These are phyloP conservation scores for Drosophila pruinosa DNA, from an alignment of 1,140 invertebrate genomes.

Conservation along the genomic window DNA sequence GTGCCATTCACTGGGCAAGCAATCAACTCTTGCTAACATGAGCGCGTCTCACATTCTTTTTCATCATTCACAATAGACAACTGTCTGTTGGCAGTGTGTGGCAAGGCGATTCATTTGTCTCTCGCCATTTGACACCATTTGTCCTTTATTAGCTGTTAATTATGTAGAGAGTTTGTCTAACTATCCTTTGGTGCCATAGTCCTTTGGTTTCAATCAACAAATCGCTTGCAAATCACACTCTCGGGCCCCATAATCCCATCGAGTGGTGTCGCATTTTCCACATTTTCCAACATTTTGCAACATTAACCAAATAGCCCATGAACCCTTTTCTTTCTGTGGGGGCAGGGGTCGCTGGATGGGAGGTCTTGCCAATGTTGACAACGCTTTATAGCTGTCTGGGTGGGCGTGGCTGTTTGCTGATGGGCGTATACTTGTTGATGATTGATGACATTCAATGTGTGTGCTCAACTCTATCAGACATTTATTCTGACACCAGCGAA, in stretches of 20 bases:
- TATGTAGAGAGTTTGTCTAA: slow-evolving; percentile 14
- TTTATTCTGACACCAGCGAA: background rate
- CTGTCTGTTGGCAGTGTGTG: slow-evolving; percentile 8
- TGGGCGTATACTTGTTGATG: slow-evolving; percentile 68
- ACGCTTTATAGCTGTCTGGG: slow-evolving; percentile 24
- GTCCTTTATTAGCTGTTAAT: background rate
- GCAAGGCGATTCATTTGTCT: slow-evolving; percentile 40
- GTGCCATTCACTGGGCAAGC: slow-evolving; percentile 1
- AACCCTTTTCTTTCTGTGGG: slow-evolving; percentile 40
- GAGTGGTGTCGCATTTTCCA: slow-evolving; percentile 9
- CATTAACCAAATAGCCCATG: slow-evolving; percentile 28
- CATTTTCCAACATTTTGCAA: slow-evolving; percentile 11
- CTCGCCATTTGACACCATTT: slow-evolving; percentile 29
- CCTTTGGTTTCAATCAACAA: slow-evolving; percentile 33
- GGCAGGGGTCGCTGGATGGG: background rate
- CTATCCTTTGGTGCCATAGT: slow-evolving; percentile 11
- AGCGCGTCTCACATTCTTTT: slow-evolving; percentile 22
- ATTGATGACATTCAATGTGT: slow-evolving; percentile 55
- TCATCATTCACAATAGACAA: slow-evolving; percentile 11
- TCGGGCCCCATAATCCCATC: slow-evolving; percentile 44
- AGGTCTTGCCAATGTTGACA: slow-evolving; percentile 28
- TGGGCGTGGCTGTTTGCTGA: slow-evolving; percentile 25
- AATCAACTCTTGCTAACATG: slow-evolving; percentile 38
- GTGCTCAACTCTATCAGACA: slow-evolving; percentile 16
- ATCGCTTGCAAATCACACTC: slow-evolving; percentile 55